These are phyloP conservation scores for Laterallus jamaicensis DNA, from an alignment of 2,113 vertebrate species.

Conservation along the genomic window DNA sequence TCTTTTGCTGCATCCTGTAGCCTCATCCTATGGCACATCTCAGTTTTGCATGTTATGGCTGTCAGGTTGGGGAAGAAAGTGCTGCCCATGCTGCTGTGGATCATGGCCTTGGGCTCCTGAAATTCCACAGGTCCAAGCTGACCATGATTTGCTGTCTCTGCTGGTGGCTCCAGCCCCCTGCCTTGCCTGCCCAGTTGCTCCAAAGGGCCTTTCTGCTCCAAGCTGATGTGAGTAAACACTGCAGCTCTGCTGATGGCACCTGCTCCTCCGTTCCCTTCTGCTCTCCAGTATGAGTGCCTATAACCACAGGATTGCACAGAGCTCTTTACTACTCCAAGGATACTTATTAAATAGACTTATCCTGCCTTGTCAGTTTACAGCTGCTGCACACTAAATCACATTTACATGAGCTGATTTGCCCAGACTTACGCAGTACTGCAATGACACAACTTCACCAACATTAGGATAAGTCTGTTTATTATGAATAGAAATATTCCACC, in stretches of 20 bases:
- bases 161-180: not conserved
- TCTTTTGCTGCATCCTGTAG: not conserved
- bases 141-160: not conserved
- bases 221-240: not conserved
- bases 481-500: not conserved
- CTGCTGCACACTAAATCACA: not conserved
- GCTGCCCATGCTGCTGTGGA: not conserved
- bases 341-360: not conserved
- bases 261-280: not conserved
- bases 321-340: not conserved
- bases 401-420: not conserved
- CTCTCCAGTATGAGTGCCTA: not conserved
- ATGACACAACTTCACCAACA: not conserved
- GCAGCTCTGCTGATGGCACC: rapidly evolving
- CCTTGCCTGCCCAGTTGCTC: rapidly evolving
- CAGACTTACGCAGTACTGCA: rapidly evolving
- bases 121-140: not conserved
- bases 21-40: not conserved
- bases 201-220: not conserved
- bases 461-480: not conserved
- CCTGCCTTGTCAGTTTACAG: not conserved
- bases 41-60: not conserved
- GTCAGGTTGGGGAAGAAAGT: not conserved
- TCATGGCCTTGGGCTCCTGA: not conserved
- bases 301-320: not conserved